phyloP scores from a whole-genome alignment of 2,113 vertebrate species.

The Echinops telfairi region DNA sequence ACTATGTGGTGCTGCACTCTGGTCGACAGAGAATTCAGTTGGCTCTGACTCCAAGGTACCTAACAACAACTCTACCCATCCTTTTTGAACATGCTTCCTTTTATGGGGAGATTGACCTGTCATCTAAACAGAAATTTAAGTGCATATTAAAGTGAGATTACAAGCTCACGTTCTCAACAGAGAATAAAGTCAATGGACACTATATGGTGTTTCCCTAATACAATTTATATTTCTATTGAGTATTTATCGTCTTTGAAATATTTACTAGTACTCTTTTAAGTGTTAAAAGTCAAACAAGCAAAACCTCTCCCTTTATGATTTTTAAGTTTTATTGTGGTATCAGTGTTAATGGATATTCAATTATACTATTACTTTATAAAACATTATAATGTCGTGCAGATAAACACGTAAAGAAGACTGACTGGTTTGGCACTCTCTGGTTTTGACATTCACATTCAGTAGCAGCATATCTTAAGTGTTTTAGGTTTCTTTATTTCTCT shows the following conservation, averaged over 20 bases:
- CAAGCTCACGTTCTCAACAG: background rate
- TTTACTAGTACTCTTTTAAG: background rate
- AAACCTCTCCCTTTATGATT: background rate
- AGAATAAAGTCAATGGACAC: background rate
- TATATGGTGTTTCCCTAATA: background rate
- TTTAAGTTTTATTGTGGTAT: background rate
- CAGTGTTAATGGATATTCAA: background rate
- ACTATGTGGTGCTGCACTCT: no score
- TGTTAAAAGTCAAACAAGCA: background rate
- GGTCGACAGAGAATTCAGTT: no score
- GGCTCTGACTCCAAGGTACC: no score
- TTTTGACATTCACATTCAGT: background rate
- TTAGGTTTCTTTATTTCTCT: background rate
- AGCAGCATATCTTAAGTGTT: background rate
- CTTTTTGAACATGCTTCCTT: background rate
- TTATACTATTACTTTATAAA: background rate
- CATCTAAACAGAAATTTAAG: background rate
- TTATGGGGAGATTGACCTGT: background rate
- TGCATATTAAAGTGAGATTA: background rate
- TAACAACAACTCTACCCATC: no score
- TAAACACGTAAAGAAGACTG: background rate
- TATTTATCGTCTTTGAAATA: background rate
- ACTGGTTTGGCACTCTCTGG: background rate
- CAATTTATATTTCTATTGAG: background rate
- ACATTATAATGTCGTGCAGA: background rate